These are phyloP conservation scores for Cataglyphis rosenhaueri DNA, from an alignment of 2,888 invertebrate species.

Conservation along the genomic window DNA sequence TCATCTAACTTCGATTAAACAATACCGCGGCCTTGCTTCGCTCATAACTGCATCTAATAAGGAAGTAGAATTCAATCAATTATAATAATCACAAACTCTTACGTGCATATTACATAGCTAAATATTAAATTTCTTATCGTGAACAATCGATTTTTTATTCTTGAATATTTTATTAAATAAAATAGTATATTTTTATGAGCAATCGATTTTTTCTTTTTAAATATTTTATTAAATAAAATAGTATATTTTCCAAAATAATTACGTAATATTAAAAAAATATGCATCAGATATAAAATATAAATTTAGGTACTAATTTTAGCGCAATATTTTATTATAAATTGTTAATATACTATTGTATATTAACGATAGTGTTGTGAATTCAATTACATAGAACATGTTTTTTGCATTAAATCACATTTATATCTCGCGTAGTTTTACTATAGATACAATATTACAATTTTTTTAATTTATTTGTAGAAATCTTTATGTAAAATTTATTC, in stretches of 20 bases:
- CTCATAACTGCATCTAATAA: not conserved
- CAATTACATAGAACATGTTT: not conserved
- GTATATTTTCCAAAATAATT: not conserved
- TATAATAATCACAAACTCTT: not conserved
- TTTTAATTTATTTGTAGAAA: not conserved
- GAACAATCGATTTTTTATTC: not conserved
- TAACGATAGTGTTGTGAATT: not conserved
- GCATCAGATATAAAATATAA: not conserved
- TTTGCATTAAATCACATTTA: not conserved
- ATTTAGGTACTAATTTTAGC: not conserved
- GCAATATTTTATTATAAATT: not conserved
- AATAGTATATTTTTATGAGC: not conserved
- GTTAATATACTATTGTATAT: not conserved
- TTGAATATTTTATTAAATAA: not conserved
- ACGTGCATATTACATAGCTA: not conserved
- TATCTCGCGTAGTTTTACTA: not conserved
- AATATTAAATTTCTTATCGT: not conserved
- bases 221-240: not conserved
- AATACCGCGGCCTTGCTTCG: not conserved
- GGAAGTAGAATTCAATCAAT: not conserved
- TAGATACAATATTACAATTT: not conserved
- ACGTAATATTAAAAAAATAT: not conserved
- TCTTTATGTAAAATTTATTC: not conserved
- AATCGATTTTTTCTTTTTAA: not conserved
- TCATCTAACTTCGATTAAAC: slow-evolving; percentile 23